Evolutionary conservation across 2,888 invertebrate species (phyloP), one percentile per base, ranked within the genome.

Genomic region (Tetragonula carbonaria): DNA sequence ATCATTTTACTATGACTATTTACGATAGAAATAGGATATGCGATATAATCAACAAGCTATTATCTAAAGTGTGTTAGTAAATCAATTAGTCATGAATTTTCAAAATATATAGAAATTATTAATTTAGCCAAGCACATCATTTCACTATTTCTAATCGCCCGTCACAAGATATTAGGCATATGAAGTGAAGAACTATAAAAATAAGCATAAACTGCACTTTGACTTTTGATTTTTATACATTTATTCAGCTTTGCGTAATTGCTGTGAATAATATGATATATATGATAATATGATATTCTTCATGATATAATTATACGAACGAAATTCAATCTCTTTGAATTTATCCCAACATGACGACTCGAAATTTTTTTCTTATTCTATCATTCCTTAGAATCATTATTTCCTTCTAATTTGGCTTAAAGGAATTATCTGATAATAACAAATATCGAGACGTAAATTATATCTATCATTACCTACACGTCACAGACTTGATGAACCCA

Each of bases 401-500:
- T 62, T 79, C 21, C 68, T 78, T 4, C 1, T 73, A 67, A 62
- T 79, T 74, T 62, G 74, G 62, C 53, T 79, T 68, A 74, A 50
- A 66, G 14, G 50, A 50, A 66, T 66, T 66, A 50, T 66, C 66
- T 45, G 66, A 50, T 23, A 66, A 74, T 28, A 68, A 79, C 28
- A 28, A 28, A 18, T 79, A 74, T 63, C 79, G 74, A 79, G 45
- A 74, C n/a, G 68, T 66, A 28, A 51, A 79, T 53, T 79, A 74
- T 38, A 4, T 79, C 23, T 79, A 68, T 11, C 74, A 68, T 45
- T 59, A 79, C 2, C 62, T 79, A 11, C 68, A 79, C 21, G 23
- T 45, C 3, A 62, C 23, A 45, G n/a, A 45, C 21, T 66, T 16
- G 5, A 66, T 50, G 50, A 66, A 11, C 38, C 38, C 28, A 65